Percentiles rank a stretch among this genome's conserved stretches.
Conservation (phyloP, 2,797 vertebrate species). For the Enteromius treurensis region DNA sequence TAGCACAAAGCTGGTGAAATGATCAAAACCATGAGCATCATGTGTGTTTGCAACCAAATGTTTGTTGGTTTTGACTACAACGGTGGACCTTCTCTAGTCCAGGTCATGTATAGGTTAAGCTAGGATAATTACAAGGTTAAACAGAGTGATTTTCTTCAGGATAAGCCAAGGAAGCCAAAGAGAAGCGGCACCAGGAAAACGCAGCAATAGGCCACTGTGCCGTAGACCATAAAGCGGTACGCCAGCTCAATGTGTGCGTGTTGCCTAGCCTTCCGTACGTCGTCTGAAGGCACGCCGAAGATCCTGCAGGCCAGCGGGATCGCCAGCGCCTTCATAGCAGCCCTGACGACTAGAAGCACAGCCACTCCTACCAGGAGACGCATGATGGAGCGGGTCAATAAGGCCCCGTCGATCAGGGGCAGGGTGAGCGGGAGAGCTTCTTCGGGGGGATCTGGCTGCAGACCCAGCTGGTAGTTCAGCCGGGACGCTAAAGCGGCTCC, state of each 20-base stretch:
- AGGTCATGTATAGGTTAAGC: slow-evolving; percentile 3
- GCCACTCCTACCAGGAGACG: slow-evolving; percentile 85
- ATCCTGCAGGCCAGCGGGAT: slow-evolving; percentile 87
- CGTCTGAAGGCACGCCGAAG: slow-evolving; percentile 78
- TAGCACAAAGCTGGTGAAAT: slow-evolving; percentile 5
- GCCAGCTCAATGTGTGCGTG: slow-evolving; percentile 91
- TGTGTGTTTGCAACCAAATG: background rate
- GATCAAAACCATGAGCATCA: background rate
- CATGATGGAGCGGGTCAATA: slow-evolving; percentile 81
- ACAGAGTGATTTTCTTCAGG: slow-evolving; percentile 71
- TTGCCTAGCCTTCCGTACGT: slow-evolving; percentile 87
- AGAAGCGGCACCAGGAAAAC: slow-evolving; percentile 85
- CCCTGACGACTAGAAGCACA: slow-evolving; percentile 80
- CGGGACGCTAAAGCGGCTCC: slow-evolving; percentile 89
- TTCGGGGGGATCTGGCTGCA: slow-evolving; percentile 81
- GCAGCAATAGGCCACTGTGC: slow-evolving; percentile 90
- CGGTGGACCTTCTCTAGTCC: background rate
- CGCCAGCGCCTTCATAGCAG: slow-evolving; percentile 88
- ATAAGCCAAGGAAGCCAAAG: slow-evolving; percentile 83
- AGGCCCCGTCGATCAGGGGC: slow-evolving; percentile 74
- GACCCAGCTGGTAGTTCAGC: slow-evolving; percentile 79
- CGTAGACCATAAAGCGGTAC: slow-evolving; percentile 93
- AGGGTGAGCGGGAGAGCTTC: slow-evolving; percentile 80
- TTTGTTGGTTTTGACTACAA: background rate
- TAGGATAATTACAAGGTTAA: slow-evolving; percentile 4